Conservation (phyloP, 2,797 vertebrate genomes). For the Paramormyrops hopkinsi region DNA sequence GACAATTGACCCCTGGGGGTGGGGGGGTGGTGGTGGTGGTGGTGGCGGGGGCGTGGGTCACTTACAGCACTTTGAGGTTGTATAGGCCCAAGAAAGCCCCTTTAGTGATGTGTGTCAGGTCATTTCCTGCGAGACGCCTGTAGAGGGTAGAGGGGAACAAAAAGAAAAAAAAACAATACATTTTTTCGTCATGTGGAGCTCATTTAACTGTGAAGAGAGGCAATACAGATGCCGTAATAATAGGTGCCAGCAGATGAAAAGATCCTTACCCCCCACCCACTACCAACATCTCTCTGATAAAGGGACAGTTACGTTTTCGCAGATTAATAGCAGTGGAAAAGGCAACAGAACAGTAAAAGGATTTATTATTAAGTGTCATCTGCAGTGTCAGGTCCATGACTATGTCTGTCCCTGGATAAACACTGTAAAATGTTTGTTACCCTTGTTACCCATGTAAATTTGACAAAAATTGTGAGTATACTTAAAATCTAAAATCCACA, state of each 20-base stretch:
- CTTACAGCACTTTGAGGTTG: slow-evolving; percentile 77
- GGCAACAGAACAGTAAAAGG: not conserved
- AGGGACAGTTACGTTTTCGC: not conserved
- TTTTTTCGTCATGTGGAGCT: slow-evolving; percentile 22
- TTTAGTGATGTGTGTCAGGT: slow-evolving; percentile 68
- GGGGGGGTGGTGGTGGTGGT: slow-evolving; percentile 11
- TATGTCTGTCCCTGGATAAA: not conserved
- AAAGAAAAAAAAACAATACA: not conserved
- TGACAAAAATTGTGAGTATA: not conserved
- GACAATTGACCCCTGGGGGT: slow-evolving; percentile 3
- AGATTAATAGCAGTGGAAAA: not conserved
- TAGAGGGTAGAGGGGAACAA: slow-evolving; percentile 34
- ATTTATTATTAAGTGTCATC: not conserved
- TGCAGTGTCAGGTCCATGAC: not conserved
- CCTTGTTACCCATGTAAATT: not conserved
- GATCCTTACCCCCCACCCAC: not conserved
- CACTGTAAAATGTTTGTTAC: not conserved
- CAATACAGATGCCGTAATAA: slow-evolving; percentile 13
- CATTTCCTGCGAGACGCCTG: slow-evolving; percentile 78
- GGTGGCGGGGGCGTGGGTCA: slow-evolving; percentile 46
- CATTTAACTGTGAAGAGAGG: slow-evolving; percentile 24
- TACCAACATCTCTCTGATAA: not conserved
- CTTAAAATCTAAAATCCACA: not conserved
- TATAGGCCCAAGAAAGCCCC: slow-evolving; percentile 70
- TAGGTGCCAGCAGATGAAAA: slow-evolving; percentile 24